Base-by-base conservation (phyloP, 2,888 invertebrate genomes). In the Agrotis ipsilon region DNA sequence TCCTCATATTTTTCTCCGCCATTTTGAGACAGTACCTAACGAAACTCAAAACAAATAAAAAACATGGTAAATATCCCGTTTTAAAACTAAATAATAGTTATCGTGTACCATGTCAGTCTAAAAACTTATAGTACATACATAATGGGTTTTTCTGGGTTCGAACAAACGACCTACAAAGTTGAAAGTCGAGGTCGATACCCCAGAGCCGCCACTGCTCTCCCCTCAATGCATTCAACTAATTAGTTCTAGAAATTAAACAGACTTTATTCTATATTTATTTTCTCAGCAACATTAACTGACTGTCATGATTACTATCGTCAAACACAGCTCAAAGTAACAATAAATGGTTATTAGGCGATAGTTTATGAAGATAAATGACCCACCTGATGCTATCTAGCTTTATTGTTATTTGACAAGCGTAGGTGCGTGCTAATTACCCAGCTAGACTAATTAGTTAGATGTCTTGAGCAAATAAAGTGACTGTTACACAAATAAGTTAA, bases 321-420 rank as follows among this genome's bases (percentile, higher is more conserved):
- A 72, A 59, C 49, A 60, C 45, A 52, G n/a, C 63, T 57, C 19
- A 43, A 45, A 43, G 21, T 74, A 45, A 21, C 6, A 63, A 11
- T 46, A 55, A 57, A 64, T 45, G 45, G 45, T 43, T 59, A 51
- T 62, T 51, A 62, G 55, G 63, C 62, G n/a, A n/a, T 55, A 19
- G 57, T 61, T 54, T 60, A 78, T 70, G 45, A 72, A 75, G 82
- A 81, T 32, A 21, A 68, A 82, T 75, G 21, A 11, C 18, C 68
- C 82, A 82, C 84, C 84, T 82, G 82, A 60, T 73, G 74, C 74
- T 70, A 16, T 19, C 2, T 27, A 58, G 60, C 19, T 32, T 27
- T 46, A 68, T 55, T 55, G 65, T 57, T 75, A 58, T 67, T 67
- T 45, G 64, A 63, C 81, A 60, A 66, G 62, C 58, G 13, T 24